These are phyloP conservation scores for Strix uralensis DNA, from an alignment of 2,113 vertebrate genomes.

Conservation along the genomic window DNA sequence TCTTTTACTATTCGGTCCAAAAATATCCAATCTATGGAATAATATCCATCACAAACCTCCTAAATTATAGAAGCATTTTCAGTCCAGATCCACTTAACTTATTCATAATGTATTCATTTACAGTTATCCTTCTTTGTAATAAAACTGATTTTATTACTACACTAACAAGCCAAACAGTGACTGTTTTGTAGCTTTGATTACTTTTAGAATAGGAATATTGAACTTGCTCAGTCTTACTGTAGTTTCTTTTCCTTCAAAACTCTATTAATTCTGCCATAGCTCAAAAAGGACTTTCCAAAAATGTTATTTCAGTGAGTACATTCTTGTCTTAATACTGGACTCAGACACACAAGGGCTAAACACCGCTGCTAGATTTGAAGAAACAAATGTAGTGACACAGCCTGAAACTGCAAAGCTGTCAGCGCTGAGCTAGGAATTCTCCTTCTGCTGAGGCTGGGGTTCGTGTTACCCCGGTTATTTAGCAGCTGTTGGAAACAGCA, in stretches of 20 bases:
- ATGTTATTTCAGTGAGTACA: background rate
- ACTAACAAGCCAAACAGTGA: background rate
- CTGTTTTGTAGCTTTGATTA: background rate
- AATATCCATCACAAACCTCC: background rate
- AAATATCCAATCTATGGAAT: background rate
- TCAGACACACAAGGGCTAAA: background rate
- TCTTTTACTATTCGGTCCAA: background rate
- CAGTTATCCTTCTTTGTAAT: background rate
- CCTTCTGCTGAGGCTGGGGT: background rate
- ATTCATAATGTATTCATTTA: background rate
- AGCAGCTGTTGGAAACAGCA: constrained; percentile 23
- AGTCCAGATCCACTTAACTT: background rate
- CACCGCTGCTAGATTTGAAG: background rate
- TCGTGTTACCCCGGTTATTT: background rate
- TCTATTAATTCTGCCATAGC: background rate
- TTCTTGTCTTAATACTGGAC: background rate
- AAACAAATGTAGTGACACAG: background rate
- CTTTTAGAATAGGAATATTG: background rate
- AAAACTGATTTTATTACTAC: background rate
- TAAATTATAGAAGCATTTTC: background rate
- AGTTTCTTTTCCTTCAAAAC: background rate
- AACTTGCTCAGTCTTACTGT: background rate
- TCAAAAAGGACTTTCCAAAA: background rate
- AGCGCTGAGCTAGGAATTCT: background rate
- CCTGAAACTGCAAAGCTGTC: background rate